Base-by-base conservation (phyloP, 2,888 invertebrate species). In the Patella depressa region DNA sequence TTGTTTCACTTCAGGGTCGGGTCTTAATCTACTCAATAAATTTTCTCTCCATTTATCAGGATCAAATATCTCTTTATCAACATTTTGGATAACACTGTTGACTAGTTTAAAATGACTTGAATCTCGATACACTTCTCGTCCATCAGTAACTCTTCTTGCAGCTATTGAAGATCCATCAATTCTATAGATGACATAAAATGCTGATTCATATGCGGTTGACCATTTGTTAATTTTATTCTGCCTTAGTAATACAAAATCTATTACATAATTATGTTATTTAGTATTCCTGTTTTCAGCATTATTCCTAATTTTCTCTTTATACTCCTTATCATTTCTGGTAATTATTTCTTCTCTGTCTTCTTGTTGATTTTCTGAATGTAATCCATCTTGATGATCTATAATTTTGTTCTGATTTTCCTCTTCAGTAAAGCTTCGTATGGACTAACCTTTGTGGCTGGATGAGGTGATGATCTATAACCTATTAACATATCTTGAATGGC, bases 381-480 rank as follows among this genome's bases (percentile, higher is more conserved):
- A 59, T 5, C 59, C 59, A 4, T 59, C n/a, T 34, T 14, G 57
- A 57, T 59, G 72, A 54, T 80, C 77, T 53, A n/a, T n/a, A 80
- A 55, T 73, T 75, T 79, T 5, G 76, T 80, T 74, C 77, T 53
- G 3, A 81, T 71, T 9, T 24, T 12, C 71, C 74, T 72, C 45
- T 78, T 75, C 79, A 75, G 74, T 53, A 79, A 15, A 24, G 76
- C 77, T 59, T 76, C 54, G 29, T 78, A 78, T n/a, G 81, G 81
- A 45, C 75, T 72, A 29, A 75, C 34, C 5, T 80, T 80, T 34
- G 76, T 80, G 17, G 75, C 81, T 73, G 77, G 77, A 72, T 80
- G 80, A 34, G 80, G 80, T 12, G 81, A 77, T 12, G 79, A 79
- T 14, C 81, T 19, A 29, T 80, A 82, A 5, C 73, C 80, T 69